A percentile compares a stretch with the other conserved stretches of the same genome.
phyloP scores from a whole-genome alignment of 2,888 invertebrate genomes.

The Galeopsomyia nigrocyanea region DNA sequence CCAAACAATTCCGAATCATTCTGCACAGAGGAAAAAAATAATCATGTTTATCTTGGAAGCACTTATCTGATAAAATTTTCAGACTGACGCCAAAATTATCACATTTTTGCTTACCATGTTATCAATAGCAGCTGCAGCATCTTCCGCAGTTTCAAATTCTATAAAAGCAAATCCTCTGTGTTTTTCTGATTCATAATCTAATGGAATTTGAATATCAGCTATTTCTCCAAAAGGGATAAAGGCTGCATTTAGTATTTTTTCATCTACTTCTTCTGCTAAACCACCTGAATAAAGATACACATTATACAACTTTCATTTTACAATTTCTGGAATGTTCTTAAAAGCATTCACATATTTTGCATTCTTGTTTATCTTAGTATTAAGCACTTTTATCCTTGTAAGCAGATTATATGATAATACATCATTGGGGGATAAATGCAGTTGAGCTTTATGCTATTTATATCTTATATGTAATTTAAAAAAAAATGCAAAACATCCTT shows the following conservation, averaged over 20 bases:
- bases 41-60: slow-evolving; percentile 6
- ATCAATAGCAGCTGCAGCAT: slow-evolving; percentile 98
- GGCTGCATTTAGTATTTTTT: slow-evolving; percentile 94
- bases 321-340: too few species aligned
- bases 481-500: background rate
- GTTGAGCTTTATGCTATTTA: background rate
- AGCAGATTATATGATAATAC: too few species aligned
- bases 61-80: slow-evolving; percentile 17
- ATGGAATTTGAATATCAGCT: slow-evolving; percentile 96
- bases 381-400: too few species aligned
- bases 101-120: slow-evolving; percentile 85
- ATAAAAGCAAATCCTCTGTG: slow-evolving; percentile 99
- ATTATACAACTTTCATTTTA: too few species aligned
- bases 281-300: slow-evolving; percentile 72
- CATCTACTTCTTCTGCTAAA: slow-evolving; percentile 94
- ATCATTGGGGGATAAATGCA: too few species aligned
- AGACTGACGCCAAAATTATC: slow-evolving; percentile 9
- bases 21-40: slow-evolving; percentile 68
- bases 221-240: slow-evolving; percentile 99
- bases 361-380: too few species aligned
- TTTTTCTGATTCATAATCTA: slow-evolving; percentile 97
- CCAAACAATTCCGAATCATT: slow-evolving; percentile 99
- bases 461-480: background rate
- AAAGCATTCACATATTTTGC: too few species aligned
- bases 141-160: slow-evolving; percentile 97